Base-by-base conservation (phyloP, 1,140 invertebrate species). In the Phortica variegata region DNA sequence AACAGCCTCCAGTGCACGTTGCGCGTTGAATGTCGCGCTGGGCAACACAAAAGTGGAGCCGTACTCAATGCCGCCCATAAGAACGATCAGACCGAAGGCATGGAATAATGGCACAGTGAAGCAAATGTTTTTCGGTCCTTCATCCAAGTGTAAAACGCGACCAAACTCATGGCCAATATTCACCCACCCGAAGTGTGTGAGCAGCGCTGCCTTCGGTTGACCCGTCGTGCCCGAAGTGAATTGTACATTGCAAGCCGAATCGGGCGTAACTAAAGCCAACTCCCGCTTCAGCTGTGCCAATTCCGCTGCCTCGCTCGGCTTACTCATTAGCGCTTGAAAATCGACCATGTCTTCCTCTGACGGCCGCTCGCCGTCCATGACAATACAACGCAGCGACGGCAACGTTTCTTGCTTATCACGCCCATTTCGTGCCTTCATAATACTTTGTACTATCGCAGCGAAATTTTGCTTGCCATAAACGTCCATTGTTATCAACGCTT, bases 91-190 rank as follows among this genome's bases (percentile, higher is more conserved):
- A 0, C 92, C 95, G 71, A 90, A 93, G 12, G 88, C 93, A 72
- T 99, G 96, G 71, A 97, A 98, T 10, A 97, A 80, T 0, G 95
- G 95, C 1, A 92, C 89, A 74, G 93, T 87, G 0, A 88, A 59
- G 61, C 91, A 94, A 32, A 91, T 75, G 3, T 56, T 33, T 4
- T 60, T n/a, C n/a, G n/a, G 57, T n/a, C 52, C 58, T 1, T 36
- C 49, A n/a, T 69, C n/a, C n/a, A n/a, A 21, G 29, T 74, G 16
- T 39, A 72, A 74, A 5, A 89, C 79, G 43, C 78, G 74, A 0
- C 84, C 85, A 33, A 82, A 76, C 65, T 86, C 81, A 51, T 84
- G 85, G 3, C 85, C 82, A 76, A 98, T 97, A 68, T 98, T 98
- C 0, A 96, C 80, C 5, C 93, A 78, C 47, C 86, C 87, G 49